A percentile compares a stretch with the other conserved stretches of the same genome.
These are phyloP conservation scores for Entomobrya multifasciata DNA, from an alignment of 2,888 invertebrate genomes.

Conservation along the genomic window DNA sequence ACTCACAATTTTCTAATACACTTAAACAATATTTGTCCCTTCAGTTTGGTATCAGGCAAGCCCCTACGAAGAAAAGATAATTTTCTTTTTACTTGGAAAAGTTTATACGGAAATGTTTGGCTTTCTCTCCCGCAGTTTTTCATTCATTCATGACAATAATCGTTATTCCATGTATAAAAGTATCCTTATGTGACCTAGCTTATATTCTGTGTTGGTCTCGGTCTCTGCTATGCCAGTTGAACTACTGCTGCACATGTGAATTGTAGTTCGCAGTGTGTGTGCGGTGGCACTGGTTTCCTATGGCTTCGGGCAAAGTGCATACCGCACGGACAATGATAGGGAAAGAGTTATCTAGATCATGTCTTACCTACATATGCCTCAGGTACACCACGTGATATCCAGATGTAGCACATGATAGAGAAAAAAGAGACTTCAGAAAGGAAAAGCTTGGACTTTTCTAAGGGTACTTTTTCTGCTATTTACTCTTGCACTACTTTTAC, in stretches of 20 bases:
- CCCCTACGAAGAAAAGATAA: too few relatives aligned
- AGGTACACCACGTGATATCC: not conserved
- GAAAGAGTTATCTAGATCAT: not conserved
- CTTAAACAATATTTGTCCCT: too few relatives aligned
- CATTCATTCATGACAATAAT: conserved; percentile 31
- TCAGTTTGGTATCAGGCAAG: too few relatives aligned
- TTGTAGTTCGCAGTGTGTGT: not conserved
- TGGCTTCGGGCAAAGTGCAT: conserved; percentile 26
- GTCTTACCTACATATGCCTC: not conserved
- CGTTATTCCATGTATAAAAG: conserved; percentile 5
- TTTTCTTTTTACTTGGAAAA: too few relatives aligned
- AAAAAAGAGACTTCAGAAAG: too few relatives aligned
- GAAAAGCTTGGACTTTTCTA: not conserved
- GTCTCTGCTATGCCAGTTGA: not conserved
- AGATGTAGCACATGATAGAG: too few relatives aligned
- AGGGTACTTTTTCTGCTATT: conserved; percentile 3
- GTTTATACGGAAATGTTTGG: not conserved
- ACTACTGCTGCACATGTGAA: conserved; percentile 16
- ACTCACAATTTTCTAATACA: too few relatives aligned
- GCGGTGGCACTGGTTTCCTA: not conserved
- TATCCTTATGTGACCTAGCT: not conserved
- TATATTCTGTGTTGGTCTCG: too few relatives aligned
- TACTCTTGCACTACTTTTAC: not conserved
- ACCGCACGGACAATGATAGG: not conserved
- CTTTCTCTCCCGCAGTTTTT: conserved; percentile 9